A percentile compares a stretch with the other conserved stretches of the same genome.
phyloP scores from a whole-genome alignment of 1,140 invertebrate genomes.

The Schmidtea mediterranea region DNA sequence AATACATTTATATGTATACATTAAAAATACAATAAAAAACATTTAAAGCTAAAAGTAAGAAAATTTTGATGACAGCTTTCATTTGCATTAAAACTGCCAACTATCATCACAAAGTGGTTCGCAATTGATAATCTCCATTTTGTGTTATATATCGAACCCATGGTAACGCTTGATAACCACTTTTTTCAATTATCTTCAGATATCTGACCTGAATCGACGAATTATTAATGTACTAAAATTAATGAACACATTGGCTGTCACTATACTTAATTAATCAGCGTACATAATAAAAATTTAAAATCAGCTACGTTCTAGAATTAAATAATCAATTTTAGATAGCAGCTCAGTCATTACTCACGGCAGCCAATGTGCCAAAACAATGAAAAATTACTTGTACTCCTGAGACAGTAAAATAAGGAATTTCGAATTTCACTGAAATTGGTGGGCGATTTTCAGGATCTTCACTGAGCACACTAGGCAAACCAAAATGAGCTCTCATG shows the following conservation, averaged over 20 bases:
- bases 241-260: not conserved
- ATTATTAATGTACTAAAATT: not conserved
- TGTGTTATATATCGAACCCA: conserved; percentile 99
- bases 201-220: conserved; percentile 42
- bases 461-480: conserved; percentile 79
- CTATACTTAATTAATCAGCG: too few relatives aligned
- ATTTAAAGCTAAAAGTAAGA: too few relatives aligned
- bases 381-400: conserved; percentile 54
- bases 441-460: conserved; percentile 81
- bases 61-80: too few relatives aligned
- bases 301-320: too few relatives aligned
- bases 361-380: too few relatives aligned
- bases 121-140: conserved; percentile 91
- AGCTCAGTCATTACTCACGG: too few relatives aligned
- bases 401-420: conserved; percentile 95
- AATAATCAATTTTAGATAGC: too few relatives aligned
- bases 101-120: conserved; percentile 38
- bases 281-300: too few relatives aligned
- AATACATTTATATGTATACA: too few relatives aligned
- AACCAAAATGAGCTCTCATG: conserved; percentile 93
- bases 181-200: conserved; percentile 96
- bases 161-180: conserved; percentile 88
- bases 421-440: conserved; percentile 96
- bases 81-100: not conserved
- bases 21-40: too few relatives aligned